A percentile compares a stretch with the other conserved stretches of the same genome.
Conservation (phyloP, 2,113 vertebrate genomes). For the Chaetorhynchus papuensis region DNA sequence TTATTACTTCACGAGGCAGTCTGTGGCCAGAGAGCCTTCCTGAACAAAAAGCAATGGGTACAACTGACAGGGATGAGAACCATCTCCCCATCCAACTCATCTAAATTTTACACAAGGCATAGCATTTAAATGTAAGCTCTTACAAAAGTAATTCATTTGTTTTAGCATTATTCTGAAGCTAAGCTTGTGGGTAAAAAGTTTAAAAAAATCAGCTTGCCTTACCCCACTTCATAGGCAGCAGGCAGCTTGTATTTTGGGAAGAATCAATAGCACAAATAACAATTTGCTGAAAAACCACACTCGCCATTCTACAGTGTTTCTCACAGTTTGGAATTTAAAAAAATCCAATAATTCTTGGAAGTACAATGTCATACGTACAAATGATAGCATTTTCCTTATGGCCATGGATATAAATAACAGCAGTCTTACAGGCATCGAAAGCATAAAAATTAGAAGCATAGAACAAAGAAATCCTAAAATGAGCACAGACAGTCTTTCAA, state of each 20-base stretch:
- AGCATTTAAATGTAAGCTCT: neutral
- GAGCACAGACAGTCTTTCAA: constrained; percentile 40
- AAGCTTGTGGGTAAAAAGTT: neutral
- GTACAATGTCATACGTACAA: neutral
- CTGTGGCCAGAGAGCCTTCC: neutral
- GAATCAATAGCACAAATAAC: neutral
- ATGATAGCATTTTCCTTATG: neutral
- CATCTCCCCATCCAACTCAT: neutral
- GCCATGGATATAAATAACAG: neutral
- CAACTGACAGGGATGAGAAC: neutral
- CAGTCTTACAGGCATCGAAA: neutral
- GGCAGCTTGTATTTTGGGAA: neutral
- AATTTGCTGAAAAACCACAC: neutral
- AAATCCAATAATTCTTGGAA: neutral
- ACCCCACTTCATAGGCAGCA: neutral
- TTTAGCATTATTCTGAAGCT: neutral
- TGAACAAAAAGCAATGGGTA: neutral
- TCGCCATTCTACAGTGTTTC: neutral
- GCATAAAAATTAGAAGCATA: constrained; percentile 11
- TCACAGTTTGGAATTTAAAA: neutral
- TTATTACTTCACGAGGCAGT: neutral
- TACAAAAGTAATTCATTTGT: neutral
- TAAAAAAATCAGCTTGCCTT: neutral
- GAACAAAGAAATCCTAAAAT: constrained; percentile 44
- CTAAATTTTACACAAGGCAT: neutral